Conservation (phyloP, 2,113 vertebrate species). For the Lethenteron camtschaticum region DNA sequence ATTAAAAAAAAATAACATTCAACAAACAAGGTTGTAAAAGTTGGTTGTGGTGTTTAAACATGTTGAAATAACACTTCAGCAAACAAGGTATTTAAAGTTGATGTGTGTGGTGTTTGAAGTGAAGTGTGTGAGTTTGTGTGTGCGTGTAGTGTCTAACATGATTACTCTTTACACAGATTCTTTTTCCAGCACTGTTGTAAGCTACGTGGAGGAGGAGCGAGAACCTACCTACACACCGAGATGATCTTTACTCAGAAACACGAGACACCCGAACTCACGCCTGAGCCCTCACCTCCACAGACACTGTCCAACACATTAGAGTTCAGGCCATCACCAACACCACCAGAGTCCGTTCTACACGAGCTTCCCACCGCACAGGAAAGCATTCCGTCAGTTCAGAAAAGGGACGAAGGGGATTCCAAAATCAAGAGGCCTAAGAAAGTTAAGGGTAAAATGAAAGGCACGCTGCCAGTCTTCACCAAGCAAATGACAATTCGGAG, state of each 20-base stretch:
- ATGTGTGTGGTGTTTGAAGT: too few species aligned
- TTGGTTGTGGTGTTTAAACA: background rate
- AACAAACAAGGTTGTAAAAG: background rate
- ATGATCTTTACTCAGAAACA: conserved; percentile 37
- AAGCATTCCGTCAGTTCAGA: background rate
- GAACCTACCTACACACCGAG: conserved; percentile 36
- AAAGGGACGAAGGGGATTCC: too few species aligned
- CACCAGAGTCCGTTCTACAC: background rate
- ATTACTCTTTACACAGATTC: conserved; percentile 50
- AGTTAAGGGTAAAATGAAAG: conserved; percentile 16
- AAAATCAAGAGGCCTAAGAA: too few species aligned
- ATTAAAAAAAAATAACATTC: background rate
- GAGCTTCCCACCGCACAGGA: background rate
- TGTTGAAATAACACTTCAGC: too few species aligned
- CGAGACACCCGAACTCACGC: conserved; percentile 68
- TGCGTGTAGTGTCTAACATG: conserved; percentile 12
- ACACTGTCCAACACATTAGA: conserved; percentile 28
- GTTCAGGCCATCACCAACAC: conserved; percentile 17
- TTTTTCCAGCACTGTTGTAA: conserved; percentile 38
- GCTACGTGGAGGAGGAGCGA: conserved; percentile 42
- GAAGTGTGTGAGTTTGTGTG: too few species aligned
- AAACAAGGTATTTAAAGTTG: too few species aligned
- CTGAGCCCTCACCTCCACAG: conserved; percentile 38
- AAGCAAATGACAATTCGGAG: conserved; percentile 30
- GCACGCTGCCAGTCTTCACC: conserved; percentile 36